These are phyloP conservation scores for Pegea sp. DNA, from an alignment of 23 tunicate genomes.

Conservation along the genomic window DNA sequence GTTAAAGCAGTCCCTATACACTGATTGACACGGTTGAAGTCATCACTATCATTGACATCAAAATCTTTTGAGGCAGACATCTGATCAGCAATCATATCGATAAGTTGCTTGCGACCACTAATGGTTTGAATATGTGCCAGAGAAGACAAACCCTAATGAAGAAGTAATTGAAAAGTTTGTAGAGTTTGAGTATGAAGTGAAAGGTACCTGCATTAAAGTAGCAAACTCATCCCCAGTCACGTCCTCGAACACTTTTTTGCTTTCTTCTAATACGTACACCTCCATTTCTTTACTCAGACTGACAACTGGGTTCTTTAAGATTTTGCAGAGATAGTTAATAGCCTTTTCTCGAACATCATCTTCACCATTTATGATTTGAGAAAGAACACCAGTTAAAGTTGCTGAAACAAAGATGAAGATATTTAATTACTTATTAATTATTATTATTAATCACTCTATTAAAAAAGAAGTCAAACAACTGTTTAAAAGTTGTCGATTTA, in stretches of 20 bases:
- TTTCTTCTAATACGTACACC: slow-evolving; percentile 43
- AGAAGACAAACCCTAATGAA: slow-evolving; percentile 26
- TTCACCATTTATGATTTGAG: slow-evolving; percentile 52
- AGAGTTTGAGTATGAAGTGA: too few species aligned
- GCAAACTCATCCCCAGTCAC: slow-evolving; percentile 78
- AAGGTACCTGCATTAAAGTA: slow-evolving; percentile 43
- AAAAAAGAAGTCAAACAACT: too few species aligned
- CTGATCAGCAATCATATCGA: slow-evolving; percentile 61
- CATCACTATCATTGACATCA: slow-evolving; percentile 32
- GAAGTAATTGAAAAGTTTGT: too few species aligned
- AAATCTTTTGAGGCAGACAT: slow-evolving; percentile 29
- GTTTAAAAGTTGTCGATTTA: too few species aligned
- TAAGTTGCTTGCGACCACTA: slow-evolving; percentile 70
- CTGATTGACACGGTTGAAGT: slow-evolving; percentile 30
- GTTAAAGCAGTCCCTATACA: slow-evolving; percentile 62
- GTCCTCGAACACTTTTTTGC: slow-evolving; percentile 55
- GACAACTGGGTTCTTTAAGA: slow-evolving; percentile 33
- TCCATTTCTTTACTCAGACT: slow-evolving; percentile 62
- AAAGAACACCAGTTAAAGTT: slow-evolving; percentile 41
- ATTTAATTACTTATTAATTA: too few species aligned
- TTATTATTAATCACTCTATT: too few species aligned
- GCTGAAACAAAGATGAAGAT: slow-evolving; percentile 17
- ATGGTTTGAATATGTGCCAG: slow-evolving; percentile 73
- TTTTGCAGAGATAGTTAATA: slow-evolving; percentile 35
- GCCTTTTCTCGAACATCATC: slow-evolving; percentile 60